These are phyloP conservation scores for Melinopterus prodromus DNA, from an alignment of 2,888 invertebrate genomes.

Conservation along the genomic window DNA sequence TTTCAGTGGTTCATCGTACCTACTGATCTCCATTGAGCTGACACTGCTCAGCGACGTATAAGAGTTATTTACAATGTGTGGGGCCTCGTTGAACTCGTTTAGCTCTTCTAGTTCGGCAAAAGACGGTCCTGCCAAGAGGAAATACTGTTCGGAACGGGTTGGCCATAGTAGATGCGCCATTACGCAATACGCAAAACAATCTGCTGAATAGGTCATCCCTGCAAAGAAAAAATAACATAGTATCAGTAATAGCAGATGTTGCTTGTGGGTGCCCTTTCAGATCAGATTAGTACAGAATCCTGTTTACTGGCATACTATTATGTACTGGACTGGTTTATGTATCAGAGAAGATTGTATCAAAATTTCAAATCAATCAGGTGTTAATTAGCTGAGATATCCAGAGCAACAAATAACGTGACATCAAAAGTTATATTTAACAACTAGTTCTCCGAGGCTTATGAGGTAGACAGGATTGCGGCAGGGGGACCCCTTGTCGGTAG, in stretches of 20 bases:
- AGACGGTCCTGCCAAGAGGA: slow-evolving; percentile 78
- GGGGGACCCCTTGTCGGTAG: no score
- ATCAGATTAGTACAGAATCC: no score
- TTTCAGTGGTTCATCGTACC: slow-evolving; percentile 53
- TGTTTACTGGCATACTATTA: no score
- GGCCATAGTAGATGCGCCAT: slow-evolving; percentile 98
- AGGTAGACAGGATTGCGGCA: no score
- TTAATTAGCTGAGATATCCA: no score
- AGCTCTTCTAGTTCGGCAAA: slow-evolving; percentile 82
- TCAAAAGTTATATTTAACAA: no score
- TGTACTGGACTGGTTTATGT: no score
- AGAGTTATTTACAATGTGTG: slow-evolving; percentile 77
- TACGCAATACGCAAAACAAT: slow-evolving; percentile 93
- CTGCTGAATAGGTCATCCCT: slow-evolving; percentile 96
- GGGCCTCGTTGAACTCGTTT: slow-evolving; percentile 91
- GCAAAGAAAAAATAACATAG: slow-evolving; percentile 47
- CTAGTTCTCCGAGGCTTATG: no score
- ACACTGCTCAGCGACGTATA: slow-evolving; percentile 57
- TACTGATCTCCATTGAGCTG: slow-evolving; percentile 53
- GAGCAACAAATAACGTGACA: no score
- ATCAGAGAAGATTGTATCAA: no score
- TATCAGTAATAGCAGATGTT: neutral
- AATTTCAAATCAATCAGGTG: no score
- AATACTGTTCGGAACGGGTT: slow-evolving; percentile 90
- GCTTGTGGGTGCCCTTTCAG: no score